These are phyloP conservation scores for Arbacia lixula DNA, from an alignment of 53 echinoderm and acorn worm species.

Conservation along the genomic window DNA sequence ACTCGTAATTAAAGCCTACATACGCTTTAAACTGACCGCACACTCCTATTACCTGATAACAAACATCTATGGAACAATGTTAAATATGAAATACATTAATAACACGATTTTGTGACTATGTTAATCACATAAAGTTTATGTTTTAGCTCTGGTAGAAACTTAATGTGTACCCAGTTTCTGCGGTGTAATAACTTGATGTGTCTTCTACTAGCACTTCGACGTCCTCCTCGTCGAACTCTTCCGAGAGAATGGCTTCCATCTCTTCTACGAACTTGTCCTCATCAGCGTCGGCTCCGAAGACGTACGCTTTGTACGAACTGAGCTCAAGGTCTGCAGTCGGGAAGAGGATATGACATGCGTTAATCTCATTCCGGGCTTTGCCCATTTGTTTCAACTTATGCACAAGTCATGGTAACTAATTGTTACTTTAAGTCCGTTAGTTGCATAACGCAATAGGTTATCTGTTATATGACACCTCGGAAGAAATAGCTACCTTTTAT, in stretches of 20 bases:
- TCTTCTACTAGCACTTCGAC: background rate
- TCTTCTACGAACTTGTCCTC: background rate
- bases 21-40: no score
- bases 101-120: no score
- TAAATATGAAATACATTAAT: no score
- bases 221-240: background rate
- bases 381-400: background rate
- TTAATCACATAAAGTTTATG: no score
- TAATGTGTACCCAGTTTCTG: background rate
- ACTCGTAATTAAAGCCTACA: no score
- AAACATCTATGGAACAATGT: no score
- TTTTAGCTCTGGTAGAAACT: no score
- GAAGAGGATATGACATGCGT: background rate
- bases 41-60: no score
- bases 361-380: background rate
- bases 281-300: background rate
- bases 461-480: no score
- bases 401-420: background rate
- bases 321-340: background rate
- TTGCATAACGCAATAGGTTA: background rate
- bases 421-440: background rate
- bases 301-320: background rate
- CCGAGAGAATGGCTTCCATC: background rate
- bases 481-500: no score
- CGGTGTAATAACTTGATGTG: background rate